Conservation (phyloP, 2,797 vertebrate species). For the Meriones psammophilus region DNA sequence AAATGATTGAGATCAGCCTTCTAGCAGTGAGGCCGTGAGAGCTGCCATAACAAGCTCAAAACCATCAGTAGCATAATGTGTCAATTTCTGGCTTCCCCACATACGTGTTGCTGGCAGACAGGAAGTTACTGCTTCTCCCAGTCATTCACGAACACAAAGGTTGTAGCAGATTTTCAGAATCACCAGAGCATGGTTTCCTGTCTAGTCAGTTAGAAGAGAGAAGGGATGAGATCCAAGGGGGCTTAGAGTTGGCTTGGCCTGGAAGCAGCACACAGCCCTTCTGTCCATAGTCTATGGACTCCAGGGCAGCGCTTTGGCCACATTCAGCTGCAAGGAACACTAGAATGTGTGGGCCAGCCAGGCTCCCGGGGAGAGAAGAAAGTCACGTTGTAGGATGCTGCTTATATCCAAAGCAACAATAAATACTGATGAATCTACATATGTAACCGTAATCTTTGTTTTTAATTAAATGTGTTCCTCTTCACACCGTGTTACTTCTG, state of each 20-base stretch:
- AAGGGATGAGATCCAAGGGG: background rate
- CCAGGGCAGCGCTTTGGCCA: background rate
- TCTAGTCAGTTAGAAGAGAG: background rate
- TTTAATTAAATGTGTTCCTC: background rate
- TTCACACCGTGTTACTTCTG: background rate
- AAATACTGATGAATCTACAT: background rate
- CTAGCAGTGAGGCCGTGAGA: background rate
- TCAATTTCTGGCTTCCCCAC: background rate
- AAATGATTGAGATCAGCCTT: background rate
- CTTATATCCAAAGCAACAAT: background rate
- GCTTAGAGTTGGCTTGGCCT: background rate
- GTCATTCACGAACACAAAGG: slow-evolving; percentile 12
- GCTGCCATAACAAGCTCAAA: background rate
- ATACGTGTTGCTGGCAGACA: background rate
- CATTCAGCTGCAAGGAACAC: background rate
- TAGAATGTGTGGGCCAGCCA: background rate
- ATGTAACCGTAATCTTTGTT: background rate
- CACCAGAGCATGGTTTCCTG: background rate
- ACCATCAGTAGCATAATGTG: background rate
- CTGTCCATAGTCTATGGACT: background rate
- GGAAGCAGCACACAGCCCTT: background rate
- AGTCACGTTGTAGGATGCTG: background rate
- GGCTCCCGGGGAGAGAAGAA: background rate
- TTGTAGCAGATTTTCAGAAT: background rate
- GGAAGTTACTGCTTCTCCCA: background rate